Conservation (phyloP, 2,888 invertebrate genomes). For the Muschampia plurimacula region DNA sequence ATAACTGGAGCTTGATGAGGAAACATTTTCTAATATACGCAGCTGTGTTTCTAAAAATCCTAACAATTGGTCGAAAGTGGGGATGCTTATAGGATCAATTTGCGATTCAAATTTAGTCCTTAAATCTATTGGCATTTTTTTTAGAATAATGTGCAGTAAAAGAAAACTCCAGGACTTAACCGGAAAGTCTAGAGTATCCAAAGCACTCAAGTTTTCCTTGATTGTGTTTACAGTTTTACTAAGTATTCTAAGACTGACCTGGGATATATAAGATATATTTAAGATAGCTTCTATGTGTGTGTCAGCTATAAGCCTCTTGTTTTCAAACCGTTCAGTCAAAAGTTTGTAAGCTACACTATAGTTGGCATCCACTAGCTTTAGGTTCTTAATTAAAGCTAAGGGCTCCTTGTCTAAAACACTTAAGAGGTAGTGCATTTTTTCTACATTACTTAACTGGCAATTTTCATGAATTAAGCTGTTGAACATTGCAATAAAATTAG, state of each 20-base stretch:
- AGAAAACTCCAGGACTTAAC: constrained; percentile 20
- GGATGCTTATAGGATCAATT: constrained; percentile 7
- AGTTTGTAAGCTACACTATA: constrained; percentile 9
- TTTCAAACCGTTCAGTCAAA: constrained; percentile 7
- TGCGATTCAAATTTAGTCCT: constrained; percentile 18
- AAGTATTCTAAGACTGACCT: constrained; percentile 5
- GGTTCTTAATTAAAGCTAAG: constrained; percentile 13
- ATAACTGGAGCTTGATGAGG: neutral
- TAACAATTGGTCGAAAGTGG: constrained; percentile 10
- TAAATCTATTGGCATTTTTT: constrained; percentile 15
- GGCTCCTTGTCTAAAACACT: constrained; percentile 17
- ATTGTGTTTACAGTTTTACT: constrained; percentile 13
- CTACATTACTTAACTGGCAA: neutral
- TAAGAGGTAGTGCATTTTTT: constrained; percentile 23
- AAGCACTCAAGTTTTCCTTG: constrained; percentile 15
- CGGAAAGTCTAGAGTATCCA: constrained; percentile 5
- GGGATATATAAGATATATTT: constrained; percentile 12
- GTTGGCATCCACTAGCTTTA: constrained; percentile 10
- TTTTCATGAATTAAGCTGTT: constrained; percentile 10
- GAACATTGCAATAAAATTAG: constrained; percentile 11
- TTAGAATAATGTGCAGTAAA: constrained; percentile 4
- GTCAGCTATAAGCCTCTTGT: constrained; percentile 19
- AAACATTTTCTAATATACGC: constrained; percentile 12
- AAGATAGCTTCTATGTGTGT: constrained; percentile 18
- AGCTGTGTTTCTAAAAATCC: constrained; percentile 22